A percentile compares a stretch with the other conserved stretches of the same genome.
phyloP scores from a whole-genome alignment of 2,113 vertebrate species.

The human (Homo sapiens) region DNA sequence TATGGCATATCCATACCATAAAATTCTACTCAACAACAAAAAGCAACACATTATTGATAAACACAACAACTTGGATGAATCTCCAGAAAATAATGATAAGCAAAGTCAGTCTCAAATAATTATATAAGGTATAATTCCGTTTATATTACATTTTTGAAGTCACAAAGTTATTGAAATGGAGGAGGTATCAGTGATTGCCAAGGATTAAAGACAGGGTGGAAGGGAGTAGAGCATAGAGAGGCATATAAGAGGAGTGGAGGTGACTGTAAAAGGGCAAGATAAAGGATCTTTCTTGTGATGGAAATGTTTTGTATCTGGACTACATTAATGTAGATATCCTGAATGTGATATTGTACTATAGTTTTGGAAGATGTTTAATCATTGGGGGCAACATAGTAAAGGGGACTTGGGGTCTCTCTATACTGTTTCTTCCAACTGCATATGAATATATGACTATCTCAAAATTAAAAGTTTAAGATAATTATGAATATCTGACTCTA shows the following conservation, averaged over 20 bases:
- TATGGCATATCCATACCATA: not conserved
- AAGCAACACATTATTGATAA: not conserved
- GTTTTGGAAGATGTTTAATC: not conserved
- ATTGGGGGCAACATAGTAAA: not conserved
- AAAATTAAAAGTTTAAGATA: not conserved
- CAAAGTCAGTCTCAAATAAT: not conserved
- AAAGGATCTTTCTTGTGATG: not conserved
- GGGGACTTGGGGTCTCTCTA: not conserved
- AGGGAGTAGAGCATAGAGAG: not conserved
- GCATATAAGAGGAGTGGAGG: not conserved
- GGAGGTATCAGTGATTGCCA: not conserved
- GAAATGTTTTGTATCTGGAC: not conserved
- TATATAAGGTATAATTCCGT: not conserved
- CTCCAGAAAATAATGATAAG: not conserved
- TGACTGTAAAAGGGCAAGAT: not conserved
- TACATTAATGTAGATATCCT: rapidly evolving
- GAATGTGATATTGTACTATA: not conserved
- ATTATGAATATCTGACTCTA: not conserved
- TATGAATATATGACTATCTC: not conserved
- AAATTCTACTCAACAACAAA: not conserved
- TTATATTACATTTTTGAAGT: not conserved
- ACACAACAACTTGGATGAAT: not conserved
- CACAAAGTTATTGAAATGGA: not conserved
- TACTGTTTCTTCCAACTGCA: not conserved
- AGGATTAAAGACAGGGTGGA: not conserved